Conservation (phyloP, 2,888 invertebrate species). For the Drosophila phalerata region DNA sequence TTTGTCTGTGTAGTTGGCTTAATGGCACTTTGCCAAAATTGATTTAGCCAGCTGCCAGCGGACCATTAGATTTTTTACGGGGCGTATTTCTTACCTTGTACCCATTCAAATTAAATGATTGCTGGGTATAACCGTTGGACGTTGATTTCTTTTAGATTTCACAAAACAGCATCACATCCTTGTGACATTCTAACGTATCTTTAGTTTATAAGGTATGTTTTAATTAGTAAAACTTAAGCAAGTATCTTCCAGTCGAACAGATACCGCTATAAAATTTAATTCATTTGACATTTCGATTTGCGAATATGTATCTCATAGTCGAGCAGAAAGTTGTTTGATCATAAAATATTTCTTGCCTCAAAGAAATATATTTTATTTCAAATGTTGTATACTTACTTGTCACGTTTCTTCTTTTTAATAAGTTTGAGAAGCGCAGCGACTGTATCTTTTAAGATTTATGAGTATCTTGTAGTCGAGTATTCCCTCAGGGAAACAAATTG, state of each 20-base stretch:
- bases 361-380: neutral
- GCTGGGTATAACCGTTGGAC: neutral
- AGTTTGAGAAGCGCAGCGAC: too few species aligned
- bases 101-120: conserved; percentile 6
- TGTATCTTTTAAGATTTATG: neutral
- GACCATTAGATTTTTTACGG: conserved; percentile 8
- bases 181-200: neutral
- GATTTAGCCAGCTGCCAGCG: conserved; percentile 14
- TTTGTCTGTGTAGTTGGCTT: conserved; percentile 21
- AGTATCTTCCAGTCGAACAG: too few species aligned
- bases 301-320: neutral
- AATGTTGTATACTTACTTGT: neutral
- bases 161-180: neutral
- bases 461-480: conserved; percentile 2
- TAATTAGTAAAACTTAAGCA: neutral
- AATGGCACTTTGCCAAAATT: conserved; percentile 50
- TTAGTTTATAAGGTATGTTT: neutral
- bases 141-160: neutral
- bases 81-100: conserved; percentile 13
- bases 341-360: neutral
- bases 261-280: too few species aligned
- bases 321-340: neutral
- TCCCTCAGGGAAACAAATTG: neutral
- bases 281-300: too few species aligned
- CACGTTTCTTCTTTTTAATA: neutral